These are phyloP conservation scores for Cataglyphis hispanica DNA, from an alignment of 1,140 invertebrate genomes.

Conservation along the genomic window DNA sequence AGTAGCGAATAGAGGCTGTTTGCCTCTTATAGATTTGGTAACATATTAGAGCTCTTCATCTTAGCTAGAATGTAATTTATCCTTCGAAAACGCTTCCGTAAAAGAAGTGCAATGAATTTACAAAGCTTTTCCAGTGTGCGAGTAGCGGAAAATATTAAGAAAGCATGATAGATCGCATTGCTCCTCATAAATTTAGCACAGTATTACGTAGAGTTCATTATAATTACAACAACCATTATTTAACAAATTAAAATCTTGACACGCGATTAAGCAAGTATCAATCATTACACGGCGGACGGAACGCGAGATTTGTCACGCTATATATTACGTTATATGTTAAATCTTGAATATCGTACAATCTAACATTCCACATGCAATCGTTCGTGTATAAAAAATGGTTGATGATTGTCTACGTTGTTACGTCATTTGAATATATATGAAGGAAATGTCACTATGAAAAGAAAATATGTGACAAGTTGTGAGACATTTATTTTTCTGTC, in stretches of 20 bases:
- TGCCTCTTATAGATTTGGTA: neutral
- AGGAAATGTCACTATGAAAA: neutral
- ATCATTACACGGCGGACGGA: neutral
- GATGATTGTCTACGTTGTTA: slow-evolving; percentile 2
- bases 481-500: slow-evolving; percentile 29
- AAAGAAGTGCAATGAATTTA: too few relatives aligned
- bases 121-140: neutral
- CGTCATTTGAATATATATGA: slow-evolving; percentile 56
- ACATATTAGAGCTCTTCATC: neutral
- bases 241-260: slow-evolving; percentile 42
- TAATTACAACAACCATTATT: slow-evolving; percentile 40
- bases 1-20: slow-evolving; percentile 5
- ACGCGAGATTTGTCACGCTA: neutral
- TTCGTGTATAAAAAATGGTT: slow-evolving; percentile 15
- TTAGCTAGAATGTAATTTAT: neutral
- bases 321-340: slow-evolving; percentile 2
- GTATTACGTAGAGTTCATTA: neutral
- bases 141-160: slow-evolving; percentile 16
- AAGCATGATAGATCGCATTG: neutral
- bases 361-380: slow-evolving; percentile 20
- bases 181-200: neutral
- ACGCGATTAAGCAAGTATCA: slow-evolving; percentile 6
- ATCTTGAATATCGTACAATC: slow-evolving; percentile 1
- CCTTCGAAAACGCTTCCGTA: neutral
- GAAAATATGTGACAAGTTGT: neutral